phyloP scores from a whole-genome alignment of 2,888 invertebrate species.

The Idaea aversata region DNA sequence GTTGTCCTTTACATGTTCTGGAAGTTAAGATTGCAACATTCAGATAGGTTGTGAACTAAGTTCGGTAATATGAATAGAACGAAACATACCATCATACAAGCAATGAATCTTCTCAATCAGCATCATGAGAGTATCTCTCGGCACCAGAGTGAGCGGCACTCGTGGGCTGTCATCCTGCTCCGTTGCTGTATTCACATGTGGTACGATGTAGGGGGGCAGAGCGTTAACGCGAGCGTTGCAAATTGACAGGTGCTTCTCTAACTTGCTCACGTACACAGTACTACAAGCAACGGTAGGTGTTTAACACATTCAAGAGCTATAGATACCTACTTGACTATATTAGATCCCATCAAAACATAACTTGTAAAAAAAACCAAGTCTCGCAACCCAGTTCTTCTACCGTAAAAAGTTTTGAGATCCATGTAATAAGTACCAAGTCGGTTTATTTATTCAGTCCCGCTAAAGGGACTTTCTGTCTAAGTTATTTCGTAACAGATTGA shows the following conservation, averaged over 20 bases:
- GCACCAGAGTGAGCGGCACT: slow-evolving; percentile 50
- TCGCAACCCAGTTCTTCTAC: no score
- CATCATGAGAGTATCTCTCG: slow-evolving; percentile 43
- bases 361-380: no score
- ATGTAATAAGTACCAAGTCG: no score
- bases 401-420: no score
- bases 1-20: slow-evolving; percentile 52
- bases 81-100: slow-evolving; percentile 63
- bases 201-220: slow-evolving; percentile 76
- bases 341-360: no score
- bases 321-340: not conserved
- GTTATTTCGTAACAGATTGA: no score
- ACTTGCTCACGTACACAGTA: slow-evolving; percentile 84
- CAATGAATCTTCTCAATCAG: slow-evolving; percentile 64
- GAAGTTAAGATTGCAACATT: slow-evolving; percentile 5
- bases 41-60: no score
- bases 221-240: slow-evolving; percentile 84
- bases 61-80: no score
- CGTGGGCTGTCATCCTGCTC: slow-evolving; percentile 37
- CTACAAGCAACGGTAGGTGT: slow-evolving; percentile 60
- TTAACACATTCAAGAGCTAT: not conserved
- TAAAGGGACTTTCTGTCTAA: no score
- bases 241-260: slow-evolving; percentile 85
- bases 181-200: slow-evolving; percentile 66
- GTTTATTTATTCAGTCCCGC: no score